phyloP scores from a whole-genome alignment of 2,888 invertebrate genomes.

The Halocaridina rubra region DNA sequence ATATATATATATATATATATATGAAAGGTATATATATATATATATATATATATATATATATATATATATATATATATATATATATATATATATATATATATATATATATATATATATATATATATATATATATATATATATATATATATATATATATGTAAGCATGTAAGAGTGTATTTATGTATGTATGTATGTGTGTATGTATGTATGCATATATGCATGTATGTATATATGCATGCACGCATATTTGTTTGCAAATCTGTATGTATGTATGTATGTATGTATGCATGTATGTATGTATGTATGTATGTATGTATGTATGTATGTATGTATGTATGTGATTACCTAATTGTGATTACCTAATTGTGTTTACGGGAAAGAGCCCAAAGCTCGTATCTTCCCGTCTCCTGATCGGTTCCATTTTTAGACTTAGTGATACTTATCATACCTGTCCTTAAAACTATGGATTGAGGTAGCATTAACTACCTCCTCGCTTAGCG shows the following conservation, averaged over 20 bases:
- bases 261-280: not conserved
- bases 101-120: slow-evolving; percentile 10
- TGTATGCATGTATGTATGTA: slow-evolving; percentile 8
- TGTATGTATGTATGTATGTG: not conserved
- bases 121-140: not conserved
- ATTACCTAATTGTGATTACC: no score
- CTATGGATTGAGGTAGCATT: no score
- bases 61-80: not conserved
- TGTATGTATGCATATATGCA: slow-evolving; percentile 8
- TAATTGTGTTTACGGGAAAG: no score
- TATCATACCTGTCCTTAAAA: no score
- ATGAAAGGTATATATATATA: not conserved
- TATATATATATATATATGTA: not conserved
- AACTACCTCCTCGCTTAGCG: no score
- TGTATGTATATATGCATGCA: slow-evolving; percentile 1
- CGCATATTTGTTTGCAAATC: not conserved
- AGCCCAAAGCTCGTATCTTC: no score
- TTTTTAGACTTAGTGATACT: no score
- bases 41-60: not conserved
- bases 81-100: slow-evolving; percentile 1
- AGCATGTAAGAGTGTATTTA: not conserved
- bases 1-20: not conserved
- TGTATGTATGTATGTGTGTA: not conserved
- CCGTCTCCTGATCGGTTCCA: no score
- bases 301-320: not conserved